phyloP scores from a whole-genome alignment of 2,888 invertebrate genomes.

The Mythimna pallens region DNA sequence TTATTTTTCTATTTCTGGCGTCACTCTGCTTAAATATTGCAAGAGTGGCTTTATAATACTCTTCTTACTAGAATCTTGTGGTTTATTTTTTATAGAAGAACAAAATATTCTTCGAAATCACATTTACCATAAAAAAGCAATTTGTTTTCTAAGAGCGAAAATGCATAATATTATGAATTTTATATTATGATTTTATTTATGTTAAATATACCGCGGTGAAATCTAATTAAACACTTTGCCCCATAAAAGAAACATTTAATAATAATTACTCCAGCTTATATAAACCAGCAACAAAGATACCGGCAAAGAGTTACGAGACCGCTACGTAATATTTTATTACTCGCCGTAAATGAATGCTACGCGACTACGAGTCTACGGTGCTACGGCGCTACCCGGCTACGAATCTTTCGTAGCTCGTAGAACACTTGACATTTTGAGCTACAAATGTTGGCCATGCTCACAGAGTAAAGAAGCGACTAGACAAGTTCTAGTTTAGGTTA shows the following conservation, averaged over 20 bases:
- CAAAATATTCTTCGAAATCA: background rate
- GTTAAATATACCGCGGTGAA: conserved; percentile 7
- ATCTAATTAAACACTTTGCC: conserved; percentile 33
- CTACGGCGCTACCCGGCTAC: conserved; percentile 41
- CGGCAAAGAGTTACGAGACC: conserved; percentile 43
- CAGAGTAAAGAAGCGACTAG: background rate
- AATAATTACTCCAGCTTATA: conserved; percentile 53
- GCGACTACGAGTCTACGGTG: conserved; percentile 31
- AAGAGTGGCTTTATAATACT: background rate
- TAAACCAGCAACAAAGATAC: conserved; percentile 50
- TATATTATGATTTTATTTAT: background rate
- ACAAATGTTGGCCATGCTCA: conserved; percentile 37
- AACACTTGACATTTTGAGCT: conserved; percentile 53
- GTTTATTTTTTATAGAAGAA: background rate
- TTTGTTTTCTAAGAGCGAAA: background rate
- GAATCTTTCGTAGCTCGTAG: conserved; percentile 57
- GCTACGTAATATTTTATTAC: conserved; percentile 52
- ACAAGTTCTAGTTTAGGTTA: too few relatives aligned
- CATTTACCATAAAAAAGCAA: background rate
- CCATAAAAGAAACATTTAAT: conserved; percentile 51
- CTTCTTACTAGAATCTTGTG: background rate
- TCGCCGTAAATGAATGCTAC: conserved; percentile 42
- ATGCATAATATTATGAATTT: background rate
- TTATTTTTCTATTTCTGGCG: conserved; percentile 7
- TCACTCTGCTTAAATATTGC: background rate